Evolutionary conservation across 2,113 vertebrate genomes (phyloP), one percentile per base, ranked within the genome.

Genomic region (Lanius ludovicianus): DNA sequence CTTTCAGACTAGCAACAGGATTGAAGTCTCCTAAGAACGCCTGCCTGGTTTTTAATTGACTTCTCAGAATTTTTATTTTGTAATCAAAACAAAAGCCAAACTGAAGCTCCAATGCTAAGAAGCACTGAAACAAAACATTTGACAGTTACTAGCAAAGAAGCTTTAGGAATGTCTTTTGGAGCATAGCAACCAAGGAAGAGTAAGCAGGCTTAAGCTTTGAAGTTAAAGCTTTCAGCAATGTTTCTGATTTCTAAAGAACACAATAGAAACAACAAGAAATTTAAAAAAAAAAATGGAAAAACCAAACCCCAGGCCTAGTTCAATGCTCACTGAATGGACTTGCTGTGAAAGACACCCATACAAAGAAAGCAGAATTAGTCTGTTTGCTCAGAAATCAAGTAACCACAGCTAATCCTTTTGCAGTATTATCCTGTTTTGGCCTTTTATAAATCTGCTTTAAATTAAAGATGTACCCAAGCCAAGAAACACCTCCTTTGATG

Each of bases 391-490:
- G 64, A 95, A 97, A 93, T 93, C 80, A 96, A 95, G 87, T 84
- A 96, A 95, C 79, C 84, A 87, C 84, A 60, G 89, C 87, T 95
- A 97, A 97, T 97, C 92, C 79, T 91, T 96, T 71, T 84, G 74
- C 93, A 91, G 91, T 57, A 75, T 95, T 97, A 90, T 55, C 78
- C 87, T 77, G 37, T 50, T 86, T 93, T 6, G 50, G 76, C 70
- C 93, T 96, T 97, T 94, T 92, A 92, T 95, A 96, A 97, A 97
- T 96, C 89, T 92, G 41, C 56, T 87, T 94, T 80, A 96, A 94
- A 93, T 97, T 95, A 94, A 92, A 96, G 89, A 93, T 55, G 86
- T 44, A 68, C 28, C 67, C 91, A 95, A 82, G 90, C 92, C 89
- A 91, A 79, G 56, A 94, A 96, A 79, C 46, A 94, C 27, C 69